Evolutionary conservation across 2,888 invertebrate species (phyloP).

Genomic region (Baccha elongata): DNA sequence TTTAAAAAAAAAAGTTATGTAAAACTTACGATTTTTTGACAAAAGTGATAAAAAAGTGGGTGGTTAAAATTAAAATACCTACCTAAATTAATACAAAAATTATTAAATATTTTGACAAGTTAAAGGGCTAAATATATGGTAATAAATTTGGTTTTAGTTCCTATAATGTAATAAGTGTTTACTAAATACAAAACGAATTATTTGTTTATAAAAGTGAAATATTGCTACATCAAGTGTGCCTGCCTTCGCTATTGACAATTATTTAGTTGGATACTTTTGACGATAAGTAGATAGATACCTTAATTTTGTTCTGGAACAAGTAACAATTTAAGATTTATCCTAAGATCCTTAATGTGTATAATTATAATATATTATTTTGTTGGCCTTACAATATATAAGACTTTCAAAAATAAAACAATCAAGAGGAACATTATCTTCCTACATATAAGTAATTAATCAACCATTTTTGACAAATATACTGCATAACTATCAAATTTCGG

Average conservation of each 20-base stretch:
- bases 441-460: too few relatives aligned
- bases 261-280: not conserved
- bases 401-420: too few relatives aligned
- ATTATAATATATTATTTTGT: too few relatives aligned
- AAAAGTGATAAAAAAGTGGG: constrained; percentile 13
- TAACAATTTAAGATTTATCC: not conserved
- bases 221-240: too few relatives aligned
- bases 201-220: not conserved
- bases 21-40: constrained; percentile 3
- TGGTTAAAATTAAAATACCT: not conserved
- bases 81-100: not conserved
- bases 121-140: constrained; percentile 27
- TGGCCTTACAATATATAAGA: too few relatives aligned
- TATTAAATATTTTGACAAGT: not conserved
- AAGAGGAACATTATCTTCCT: too few relatives aligned
- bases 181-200: not conserved
- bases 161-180: not conserved
- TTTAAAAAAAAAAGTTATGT: not conserved
- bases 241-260: not conserved
- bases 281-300: not conserved
- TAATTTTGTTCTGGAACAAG: not conserved
- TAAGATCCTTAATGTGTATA: too few relatives aligned
- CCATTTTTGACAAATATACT: too few relatives aligned
- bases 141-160: not conserved
- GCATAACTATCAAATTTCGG: too few relatives aligned